A percentile compares a stretch with the other conserved stretches of the same genome.
phyloP scores from a whole-genome alignment of 1,140 invertebrate genomes.

The Portunus trituberculatus region DNA sequence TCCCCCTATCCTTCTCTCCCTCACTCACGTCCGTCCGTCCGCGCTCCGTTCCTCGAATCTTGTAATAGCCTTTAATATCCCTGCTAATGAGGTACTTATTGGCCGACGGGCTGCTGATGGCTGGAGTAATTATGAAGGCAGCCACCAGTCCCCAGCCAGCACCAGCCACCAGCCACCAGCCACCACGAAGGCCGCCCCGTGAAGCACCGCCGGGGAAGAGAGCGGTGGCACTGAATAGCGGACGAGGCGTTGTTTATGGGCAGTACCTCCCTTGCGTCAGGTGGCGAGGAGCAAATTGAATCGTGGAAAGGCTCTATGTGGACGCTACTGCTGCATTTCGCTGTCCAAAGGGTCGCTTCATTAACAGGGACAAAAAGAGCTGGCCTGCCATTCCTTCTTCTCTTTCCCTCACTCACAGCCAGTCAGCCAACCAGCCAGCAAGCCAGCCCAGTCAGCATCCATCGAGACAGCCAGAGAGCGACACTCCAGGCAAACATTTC shows the following conservation, averaged over 20 bases:
- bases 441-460: too few relatives aligned
- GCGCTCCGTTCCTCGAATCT: background rate
- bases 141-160: background rate
- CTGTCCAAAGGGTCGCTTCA: too few relatives aligned
- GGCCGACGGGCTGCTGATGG: background rate
- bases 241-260: background rate
- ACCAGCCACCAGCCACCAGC: too few relatives aligned
- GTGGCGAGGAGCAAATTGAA: too few relatives aligned
- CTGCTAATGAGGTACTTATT: constrained; percentile 8
- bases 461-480: background rate
- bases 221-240: background rate
- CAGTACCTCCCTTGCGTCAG: too few relatives aligned
- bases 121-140: background rate
- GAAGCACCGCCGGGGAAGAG: background rate
- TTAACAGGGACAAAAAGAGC: too few relatives aligned
- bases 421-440: too few relatives aligned
- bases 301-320: too few relatives aligned
- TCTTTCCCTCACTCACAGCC: too few relatives aligned
- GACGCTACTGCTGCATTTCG: too few relatives aligned
- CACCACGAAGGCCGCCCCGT: background rate
- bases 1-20: background rate
- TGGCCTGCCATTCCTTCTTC: too few relatives aligned
- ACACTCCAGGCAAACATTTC: background rate
- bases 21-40: background rate
- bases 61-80: constrained; percentile 4